Conservation (phyloP, 2,888 invertebrate species). For the Eutolmus rufibarbis region DNA sequence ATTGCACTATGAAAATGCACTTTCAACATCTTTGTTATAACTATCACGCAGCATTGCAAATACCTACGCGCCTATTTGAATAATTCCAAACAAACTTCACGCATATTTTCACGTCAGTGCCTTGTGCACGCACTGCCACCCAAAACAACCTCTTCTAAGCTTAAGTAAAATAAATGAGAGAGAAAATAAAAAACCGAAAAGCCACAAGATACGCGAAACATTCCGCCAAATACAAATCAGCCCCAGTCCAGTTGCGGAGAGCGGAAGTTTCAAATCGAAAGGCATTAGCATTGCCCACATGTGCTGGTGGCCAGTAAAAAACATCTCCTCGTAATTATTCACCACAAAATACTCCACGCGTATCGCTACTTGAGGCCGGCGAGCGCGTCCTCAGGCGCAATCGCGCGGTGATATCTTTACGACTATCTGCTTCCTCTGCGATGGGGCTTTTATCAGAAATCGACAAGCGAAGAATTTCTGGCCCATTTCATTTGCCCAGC, state of each 20-base stretch:
- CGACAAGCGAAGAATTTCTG: background rate
- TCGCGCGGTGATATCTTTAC: background rate
- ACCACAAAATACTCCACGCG: background rate
- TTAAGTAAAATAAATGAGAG: background rate
- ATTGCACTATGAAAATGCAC: background rate
- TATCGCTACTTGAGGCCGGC: background rate
- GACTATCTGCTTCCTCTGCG: constrained; percentile 6
- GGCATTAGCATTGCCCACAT: background rate
- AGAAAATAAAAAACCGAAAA: background rate
- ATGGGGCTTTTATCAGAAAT: background rate
- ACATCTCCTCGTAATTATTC: background rate
- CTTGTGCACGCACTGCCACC: background rate
- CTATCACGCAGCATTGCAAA: background rate
- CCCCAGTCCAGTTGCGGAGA: background rate
- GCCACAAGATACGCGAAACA: background rate
- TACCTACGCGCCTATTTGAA: background rate
- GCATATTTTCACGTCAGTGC: background rate
- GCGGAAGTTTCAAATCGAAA: background rate
- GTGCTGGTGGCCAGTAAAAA: background rate
- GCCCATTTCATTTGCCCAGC: background rate
- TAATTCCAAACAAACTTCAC: background rate
- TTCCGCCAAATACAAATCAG: background rate
- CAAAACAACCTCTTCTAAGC: background rate
- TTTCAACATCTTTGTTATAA: background rate
- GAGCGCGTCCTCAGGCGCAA: background rate